Conservation (phyloP, 2,888 invertebrate genomes). For the Epistrophella euchroma region DNA sequence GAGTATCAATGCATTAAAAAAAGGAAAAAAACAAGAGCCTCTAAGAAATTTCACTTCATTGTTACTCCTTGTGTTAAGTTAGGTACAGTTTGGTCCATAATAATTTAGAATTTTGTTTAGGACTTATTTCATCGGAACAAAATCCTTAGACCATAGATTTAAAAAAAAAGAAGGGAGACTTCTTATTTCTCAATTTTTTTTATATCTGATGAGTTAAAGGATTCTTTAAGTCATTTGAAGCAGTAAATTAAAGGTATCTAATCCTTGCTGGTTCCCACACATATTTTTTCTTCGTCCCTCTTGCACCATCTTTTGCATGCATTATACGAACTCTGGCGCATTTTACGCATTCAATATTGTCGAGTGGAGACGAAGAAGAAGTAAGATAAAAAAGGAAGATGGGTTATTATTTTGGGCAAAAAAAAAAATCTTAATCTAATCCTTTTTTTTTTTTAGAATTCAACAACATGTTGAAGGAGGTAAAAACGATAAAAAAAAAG, state of each 20-base stretch:
- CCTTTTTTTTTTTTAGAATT: constrained; percentile 56
- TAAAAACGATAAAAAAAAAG: constrained; percentile 32
- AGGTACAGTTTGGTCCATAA: constrained; percentile 48
- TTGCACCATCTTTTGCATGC: constrained; percentile 3
- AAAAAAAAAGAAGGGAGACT: constrained; percentile 32
- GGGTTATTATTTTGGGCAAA: constrained; percentile 20
- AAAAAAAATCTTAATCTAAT: constrained; percentile 40
- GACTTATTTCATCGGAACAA: constrained; percentile 21
- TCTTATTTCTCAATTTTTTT: constrained; percentile 8
- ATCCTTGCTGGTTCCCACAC: constrained; percentile 75
- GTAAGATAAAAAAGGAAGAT: constrained; percentile 35
- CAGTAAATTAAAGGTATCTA: constrained; percentile 74
- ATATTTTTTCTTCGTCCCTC: constrained; percentile 24
- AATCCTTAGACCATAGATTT: constrained; percentile 29
- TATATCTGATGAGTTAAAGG: constrained; percentile 58
- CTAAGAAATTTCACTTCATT: constrained; percentile 53
- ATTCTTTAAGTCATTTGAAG: constrained; percentile 70
- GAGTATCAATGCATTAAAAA: constrained; percentile 52
- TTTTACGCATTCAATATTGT: constrained; percentile 46
- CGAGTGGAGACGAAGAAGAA: constrained; percentile 44
- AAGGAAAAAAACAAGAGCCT: constrained; percentile 38
- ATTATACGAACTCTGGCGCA: constrained; percentile 45
- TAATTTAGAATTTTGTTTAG: constrained; percentile 18
- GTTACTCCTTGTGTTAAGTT: constrained; percentile 33
- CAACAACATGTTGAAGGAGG: constrained; percentile 54